Evolutionary conservation across 2,113 vertebrate genomes (phyloP), one percentile per base, ranked within the genome.

Genomic region (Crotalus horridus): DNA sequence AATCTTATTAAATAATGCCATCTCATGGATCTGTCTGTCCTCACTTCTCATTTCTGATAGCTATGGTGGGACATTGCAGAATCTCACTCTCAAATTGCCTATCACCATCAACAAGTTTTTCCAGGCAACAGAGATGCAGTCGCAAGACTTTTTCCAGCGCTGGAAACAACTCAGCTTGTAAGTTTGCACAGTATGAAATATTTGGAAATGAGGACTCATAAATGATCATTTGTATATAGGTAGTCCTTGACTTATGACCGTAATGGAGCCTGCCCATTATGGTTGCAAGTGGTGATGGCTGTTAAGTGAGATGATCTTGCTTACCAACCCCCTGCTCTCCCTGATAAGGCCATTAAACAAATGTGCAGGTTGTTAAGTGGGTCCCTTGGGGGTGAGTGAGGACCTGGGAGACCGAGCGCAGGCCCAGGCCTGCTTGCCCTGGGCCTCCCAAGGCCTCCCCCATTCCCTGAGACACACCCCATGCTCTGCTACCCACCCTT

Each of bases 71-170:
- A 97, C 98, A 43, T 95, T 99, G 91, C 99, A 99, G 97, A 98
- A 98, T 95, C 95, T 99, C 94, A 98, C 98, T 8, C 97, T 99
- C 64, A 99, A 99, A 94, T 97, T 99, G 94, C 99, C 99, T 0
- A 98, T 99, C 94, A 99, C 98, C 94, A 98, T 99, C 96, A 99
- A 99, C 97, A 99, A 99, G 97, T 99, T 99, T 97, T 99, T 99
- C 97, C 98, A 99, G 97, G 98, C 98, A 0, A 99, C 99, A 1
- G 99, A 99, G 96, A 99, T 99, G 99, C 91, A 97, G 0, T 98
- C 98, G 12, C 97, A 98, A 53, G 99, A 99, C 95, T 99, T 99
- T 95, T 99, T 99, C 97, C 98, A 99, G 97, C 98, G 99, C 89
- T 99, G 99, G 99, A 99, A 99, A 97, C 98, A 99, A 95, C 98